These are phyloP conservation scores for Eretmocerus hayati DNA, from an alignment of 2,888 invertebrate genomes.

Conservation along the genomic window DNA sequence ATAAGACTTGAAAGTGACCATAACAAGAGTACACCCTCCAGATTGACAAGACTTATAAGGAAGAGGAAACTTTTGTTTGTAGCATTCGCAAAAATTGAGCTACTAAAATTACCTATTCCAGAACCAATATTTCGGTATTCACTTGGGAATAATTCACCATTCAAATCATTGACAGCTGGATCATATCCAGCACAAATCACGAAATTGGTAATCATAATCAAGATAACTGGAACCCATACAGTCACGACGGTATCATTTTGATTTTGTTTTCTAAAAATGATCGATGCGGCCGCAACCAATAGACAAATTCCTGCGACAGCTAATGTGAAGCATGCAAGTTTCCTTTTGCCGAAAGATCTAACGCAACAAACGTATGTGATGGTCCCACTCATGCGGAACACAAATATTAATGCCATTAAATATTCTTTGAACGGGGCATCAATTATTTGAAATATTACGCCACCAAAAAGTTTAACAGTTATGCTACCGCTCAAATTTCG, in stretches of 20 bases:
- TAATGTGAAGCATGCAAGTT: not conserved
- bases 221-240: constrained; percentile 1
- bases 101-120: constrained; percentile 3
- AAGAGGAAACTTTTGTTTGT: constrained; percentile 3
- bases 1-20: constrained; percentile 58
- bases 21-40: constrained; percentile 67
- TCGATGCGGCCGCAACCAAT: not conserved
- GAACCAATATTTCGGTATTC: constrained; percentile 2
- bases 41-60: not conserved
- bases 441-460: constrained; percentile 2
- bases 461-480: not conserved
- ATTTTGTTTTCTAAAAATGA: not conserved
- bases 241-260: not conserved
- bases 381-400: not conserved
- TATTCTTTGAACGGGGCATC: constrained; percentile 5
- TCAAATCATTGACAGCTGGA: not conserved
- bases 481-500: constrained; percentile 4
- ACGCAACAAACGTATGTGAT: not conserved
- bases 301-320: not conserved
- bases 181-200: not conserved
- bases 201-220: constrained; percentile 2
- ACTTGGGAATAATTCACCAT: constrained; percentile 7
- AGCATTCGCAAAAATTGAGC: not conserved
- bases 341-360: constrained; percentile 2
- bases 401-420: constrained; percentile 3